These are phyloP conservation scores for Ibidorhyncha struthersii DNA, from an alignment of 2,113 vertebrate genomes.

Conservation along the genomic window DNA sequence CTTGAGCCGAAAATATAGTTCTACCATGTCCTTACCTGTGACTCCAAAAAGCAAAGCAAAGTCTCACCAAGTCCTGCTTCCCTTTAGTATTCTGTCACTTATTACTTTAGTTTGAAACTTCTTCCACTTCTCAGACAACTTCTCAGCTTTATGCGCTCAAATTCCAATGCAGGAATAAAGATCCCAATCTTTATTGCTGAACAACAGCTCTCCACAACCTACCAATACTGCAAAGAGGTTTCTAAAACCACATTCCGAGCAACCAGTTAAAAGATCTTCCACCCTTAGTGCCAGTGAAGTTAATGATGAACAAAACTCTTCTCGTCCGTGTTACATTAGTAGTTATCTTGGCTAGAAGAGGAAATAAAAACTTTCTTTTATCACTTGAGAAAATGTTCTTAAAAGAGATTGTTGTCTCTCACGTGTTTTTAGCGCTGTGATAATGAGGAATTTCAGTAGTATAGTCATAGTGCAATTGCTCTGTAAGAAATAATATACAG, in stretches of 20 bases:
- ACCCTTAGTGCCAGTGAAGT: background rate
- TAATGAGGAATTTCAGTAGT: slow-evolving; percentile 8
- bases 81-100: background rate
- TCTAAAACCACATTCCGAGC: background rate
- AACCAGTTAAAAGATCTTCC: background rate
- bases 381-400: background rate
- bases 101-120: background rate
- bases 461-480: background rate
- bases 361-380: background rate
- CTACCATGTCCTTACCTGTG: background rate
- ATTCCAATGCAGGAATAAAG: background rate
- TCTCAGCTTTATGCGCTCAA: background rate
- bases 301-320: background rate
- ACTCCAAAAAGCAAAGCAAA: background rate
- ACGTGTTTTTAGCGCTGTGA: slow-evolving; percentile 27
- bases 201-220: background rate
- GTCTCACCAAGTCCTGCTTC: background rate
- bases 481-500: background rate
- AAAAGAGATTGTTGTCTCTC: background rate
- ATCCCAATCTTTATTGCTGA: background rate
- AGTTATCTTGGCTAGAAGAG: background rate
- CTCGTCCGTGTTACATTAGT: background rate
- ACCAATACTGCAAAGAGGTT: background rate
- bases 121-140: background rate
- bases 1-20: background rate